Conservation (phyloP, 2,888 invertebrate genomes). For the Watsonalla binaria region DNA sequence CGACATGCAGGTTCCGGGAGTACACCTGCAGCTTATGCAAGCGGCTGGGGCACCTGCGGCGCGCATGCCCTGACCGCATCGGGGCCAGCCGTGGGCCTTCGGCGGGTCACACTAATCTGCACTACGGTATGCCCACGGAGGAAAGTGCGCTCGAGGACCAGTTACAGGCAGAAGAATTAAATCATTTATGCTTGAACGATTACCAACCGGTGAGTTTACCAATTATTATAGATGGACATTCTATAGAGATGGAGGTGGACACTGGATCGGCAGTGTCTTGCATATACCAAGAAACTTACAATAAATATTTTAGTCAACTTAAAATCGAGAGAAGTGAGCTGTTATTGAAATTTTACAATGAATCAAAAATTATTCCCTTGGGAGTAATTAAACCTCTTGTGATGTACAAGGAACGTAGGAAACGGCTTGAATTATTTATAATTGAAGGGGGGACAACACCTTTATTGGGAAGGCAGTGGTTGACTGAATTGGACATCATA, state of each 20-base stretch:
- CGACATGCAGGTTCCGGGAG: slow-evolving; percentile 5
- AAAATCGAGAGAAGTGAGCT: slow-evolving; percentile 7
- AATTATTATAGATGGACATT: slow-evolving; percentile 8
- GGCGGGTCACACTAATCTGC: background rate
- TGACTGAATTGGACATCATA: slow-evolving; percentile 9
- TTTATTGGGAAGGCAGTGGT: slow-evolving; percentile 16
- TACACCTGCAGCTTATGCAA: slow-evolving; percentile 10
- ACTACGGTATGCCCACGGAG: background rate
- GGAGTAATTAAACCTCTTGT: slow-evolving; percentile 12
- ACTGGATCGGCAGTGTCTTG: slow-evolving; percentile 23
- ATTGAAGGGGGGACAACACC: slow-evolving; percentile 13
- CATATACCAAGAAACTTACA: slow-evolving; percentile 17
- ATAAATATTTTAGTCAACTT: slow-evolving; percentile 6
- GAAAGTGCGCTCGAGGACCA: slow-evolving; percentile 1
- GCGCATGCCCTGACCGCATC: slow-evolving; percentile 6
- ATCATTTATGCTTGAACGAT: slow-evolving; percentile 11
- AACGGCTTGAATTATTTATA: slow-evolving; percentile 10
- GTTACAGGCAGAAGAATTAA: slow-evolving; percentile 3
- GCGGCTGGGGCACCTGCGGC: slow-evolving; percentile 9
- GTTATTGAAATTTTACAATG: slow-evolving; percentile 13
- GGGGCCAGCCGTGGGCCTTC: background rate
- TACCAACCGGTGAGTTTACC: slow-evolving; percentile 17
- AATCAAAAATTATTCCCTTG: slow-evolving; percentile 10
- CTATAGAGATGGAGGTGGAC: slow-evolving; percentile 21
- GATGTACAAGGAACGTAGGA: background rate